Evolutionary conservation across 1,140 invertebrate genomes (phyloP), one percentile per base, ranked within the genome.

Genomic region (Zaprionus capensis): DNA sequence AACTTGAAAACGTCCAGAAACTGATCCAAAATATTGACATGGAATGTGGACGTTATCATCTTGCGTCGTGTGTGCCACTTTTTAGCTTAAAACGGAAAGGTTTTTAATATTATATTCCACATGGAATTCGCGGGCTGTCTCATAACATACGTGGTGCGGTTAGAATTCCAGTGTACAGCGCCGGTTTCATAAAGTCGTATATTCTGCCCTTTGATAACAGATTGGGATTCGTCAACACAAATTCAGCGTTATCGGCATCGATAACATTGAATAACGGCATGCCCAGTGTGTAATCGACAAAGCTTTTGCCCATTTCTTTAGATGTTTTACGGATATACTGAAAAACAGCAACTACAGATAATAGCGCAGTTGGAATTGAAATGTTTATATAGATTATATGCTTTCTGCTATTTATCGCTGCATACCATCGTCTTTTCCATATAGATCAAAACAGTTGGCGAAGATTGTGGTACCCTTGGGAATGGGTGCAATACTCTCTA

Each of bases 1-100:
- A 95, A 95, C 73, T 94, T 94, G 81, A 96, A 95, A 80, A 96
- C 95, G 4, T 94, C 93, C 9, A 96, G 74, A 92, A 97, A 98
- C 77, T 97, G 95, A 67, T 95, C 94, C 3, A 98, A 92, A 69
- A 98, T 97, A 81, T 96, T 96, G 81, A 98, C 98, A 92, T 99
- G 97, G 92, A 99, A 99, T 0, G 97, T 95, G 4, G 97, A 97
- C 0, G 97, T 98, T 9, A 99, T 92, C 71, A 98, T 94, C 93
- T 96, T 97, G 53, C 98, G 94, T 41, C 97, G 94, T 0, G 86
- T 81, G 36, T 95, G 95, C 97, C 98, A 99, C 93, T 97, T 98
- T 5, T 93, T 91, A 17, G 71, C 91, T 91, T 1, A 0, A 66
- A 38, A 24, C 12, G 3, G 4, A 4, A 24, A 4, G 1, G 1